Evolutionary conservation across 2,888 invertebrate genomes (phyloP).

Genomic region (Parnassius mnemosyne): DNA sequence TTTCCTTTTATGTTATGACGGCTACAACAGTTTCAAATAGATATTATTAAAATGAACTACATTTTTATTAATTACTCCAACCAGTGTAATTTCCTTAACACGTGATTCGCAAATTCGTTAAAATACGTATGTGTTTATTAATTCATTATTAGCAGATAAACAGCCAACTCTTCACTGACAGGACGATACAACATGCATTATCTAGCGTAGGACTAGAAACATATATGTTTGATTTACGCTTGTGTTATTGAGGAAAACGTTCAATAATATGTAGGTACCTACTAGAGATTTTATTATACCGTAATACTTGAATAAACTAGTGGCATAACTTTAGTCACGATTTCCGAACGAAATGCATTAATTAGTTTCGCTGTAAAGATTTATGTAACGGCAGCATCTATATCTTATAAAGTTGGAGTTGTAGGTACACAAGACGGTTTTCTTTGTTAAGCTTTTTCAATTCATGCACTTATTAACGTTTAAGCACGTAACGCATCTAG

Average conservation of each 20-base stretch:
- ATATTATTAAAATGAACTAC: too few species aligned
- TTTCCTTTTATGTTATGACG: too few species aligned
- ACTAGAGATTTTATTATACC: neutral
- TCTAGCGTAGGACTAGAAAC: neutral
- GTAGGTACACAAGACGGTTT: too few species aligned
- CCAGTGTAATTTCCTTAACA: too few species aligned
- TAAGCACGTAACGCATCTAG: too few species aligned
- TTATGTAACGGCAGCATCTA: too few species aligned
- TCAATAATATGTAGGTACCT: neutral
- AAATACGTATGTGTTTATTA: neutral
- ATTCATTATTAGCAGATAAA: conserved; percentile 14
- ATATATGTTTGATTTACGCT: conserved; percentile 2
- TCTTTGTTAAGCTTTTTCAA: too few species aligned
- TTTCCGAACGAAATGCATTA: neutral
- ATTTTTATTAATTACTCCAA: too few species aligned
- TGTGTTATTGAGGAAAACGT: conserved; percentile 19
- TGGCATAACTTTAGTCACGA: neutral
- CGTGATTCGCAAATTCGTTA: conserved; percentile 4
- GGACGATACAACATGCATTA: neutral
- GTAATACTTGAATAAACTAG: neutral
- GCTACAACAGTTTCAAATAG: too few species aligned
- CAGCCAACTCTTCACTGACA: neutral
- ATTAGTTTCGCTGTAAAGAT: neutral
- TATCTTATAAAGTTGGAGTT: too few species aligned
- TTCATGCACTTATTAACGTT: too few species aligned